Evolutionary conservation across 1,140 invertebrate species (phyloP), one percentile per base, ranked within the genome.

Genomic region (Cephus cinctus): DNA sequence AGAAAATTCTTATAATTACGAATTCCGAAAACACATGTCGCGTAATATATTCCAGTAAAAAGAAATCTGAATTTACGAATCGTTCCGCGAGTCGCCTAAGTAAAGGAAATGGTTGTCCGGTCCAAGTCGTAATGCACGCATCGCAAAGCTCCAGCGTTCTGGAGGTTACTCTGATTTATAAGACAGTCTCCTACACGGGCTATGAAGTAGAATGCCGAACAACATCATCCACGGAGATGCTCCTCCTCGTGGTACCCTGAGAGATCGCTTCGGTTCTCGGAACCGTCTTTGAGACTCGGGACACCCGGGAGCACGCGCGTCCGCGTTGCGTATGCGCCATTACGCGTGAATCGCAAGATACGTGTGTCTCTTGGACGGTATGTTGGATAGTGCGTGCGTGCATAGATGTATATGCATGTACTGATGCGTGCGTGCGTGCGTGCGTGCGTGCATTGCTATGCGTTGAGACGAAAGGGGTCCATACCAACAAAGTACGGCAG

Each of bases 401-500:
- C 50, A 30, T 47, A 43, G 40, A 43, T 20, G 50, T 48, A 14
- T 19, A 21, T n/a, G 16, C 12, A 15, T 6, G 43, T 38, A 43
- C 46, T 41, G 51, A 58, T 56, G 57, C 57, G 50, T 56, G 15
- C 58, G 58, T 46, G 16, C 47, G 44, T 56, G 54, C 50, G 56
- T 56, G 58, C 57, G 50, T 53, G 38, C 44, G 25, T 16, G 27
- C 38, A 23, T 22, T 18, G 20, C 25, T n/a, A 27, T n/a, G 6
- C 6, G 6, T 6, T 27, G 25, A n/a, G 6, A n/a, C 25, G 25
- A 27, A n/a, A n/a, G n/a, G n/a, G n/a, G n/a, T n/a, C n/a, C n/a
- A n/a, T n/a, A 27, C 6, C 6, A 64, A 54, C 56, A 50, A 62
- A 65, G 56, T 61, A 63, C 40, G 54, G 47, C 62, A 64, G 73